Conservation (phyloP, 2,797 vertebrate species). For the Parauchenoglanis ngamensis region DNA sequence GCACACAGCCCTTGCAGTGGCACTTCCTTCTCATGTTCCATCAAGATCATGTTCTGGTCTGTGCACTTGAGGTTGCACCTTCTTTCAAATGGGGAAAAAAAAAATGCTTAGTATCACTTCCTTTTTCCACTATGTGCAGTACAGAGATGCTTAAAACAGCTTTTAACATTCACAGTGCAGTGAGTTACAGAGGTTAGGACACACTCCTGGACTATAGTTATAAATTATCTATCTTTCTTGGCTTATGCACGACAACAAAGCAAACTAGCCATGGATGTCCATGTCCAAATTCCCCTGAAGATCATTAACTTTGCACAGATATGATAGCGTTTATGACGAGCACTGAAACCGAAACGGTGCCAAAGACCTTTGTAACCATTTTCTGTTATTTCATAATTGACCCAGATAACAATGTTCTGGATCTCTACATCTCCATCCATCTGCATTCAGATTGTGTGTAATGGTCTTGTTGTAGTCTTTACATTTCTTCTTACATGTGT, state of each 20-base stretch:
- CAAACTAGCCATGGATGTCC: constrained; percentile 12
- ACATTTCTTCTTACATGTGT: neutral
- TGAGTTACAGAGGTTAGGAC: neutral
- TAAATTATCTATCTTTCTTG: neutral
- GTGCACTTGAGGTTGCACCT: neutral
- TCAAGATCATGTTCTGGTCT: constrained; percentile 18
- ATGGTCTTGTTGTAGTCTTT: neutral
- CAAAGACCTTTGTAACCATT: constrained; percentile 17
- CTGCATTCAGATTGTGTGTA: neutral
- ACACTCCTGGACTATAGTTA: neutral
- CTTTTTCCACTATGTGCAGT: neutral
- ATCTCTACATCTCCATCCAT: neutral
- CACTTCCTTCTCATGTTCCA: constrained; percentile 17
- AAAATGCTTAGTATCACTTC: neutral
- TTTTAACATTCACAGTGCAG: neutral
- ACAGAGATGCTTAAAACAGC: neutral
- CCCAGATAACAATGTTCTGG: neutral
- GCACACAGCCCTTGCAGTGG: neutral
- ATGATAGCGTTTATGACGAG: constrained; percentile 20
- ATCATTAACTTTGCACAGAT: constrained; percentile 43
- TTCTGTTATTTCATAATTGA: constrained; percentile 5
- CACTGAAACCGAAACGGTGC: neutral
- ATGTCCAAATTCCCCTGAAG: constrained; percentile 36
- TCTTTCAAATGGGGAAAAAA: neutral
- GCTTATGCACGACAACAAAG: constrained; percentile 17